Base-by-base conservation (phyloP, 37 sponge, comb jelly and placozoan species). In the Geodia barretti region DNA sequence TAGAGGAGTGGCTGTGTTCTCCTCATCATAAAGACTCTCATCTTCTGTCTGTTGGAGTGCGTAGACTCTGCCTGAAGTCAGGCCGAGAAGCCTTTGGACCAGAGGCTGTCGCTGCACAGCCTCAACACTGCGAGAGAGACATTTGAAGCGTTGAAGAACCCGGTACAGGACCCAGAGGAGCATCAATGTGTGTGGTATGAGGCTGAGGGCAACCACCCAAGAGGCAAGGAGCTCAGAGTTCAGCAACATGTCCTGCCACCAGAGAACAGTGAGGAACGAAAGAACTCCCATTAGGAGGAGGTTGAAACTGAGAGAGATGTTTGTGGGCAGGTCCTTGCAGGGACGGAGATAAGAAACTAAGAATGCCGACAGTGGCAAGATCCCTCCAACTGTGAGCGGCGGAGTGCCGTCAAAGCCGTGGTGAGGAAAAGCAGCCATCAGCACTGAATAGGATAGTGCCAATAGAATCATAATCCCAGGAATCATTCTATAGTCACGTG, bases 401-500 rank as follows among this genome's bases (percentile, higher is more conserved):
- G 14, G 54, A 47, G 14, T 17, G 11, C 54, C 54, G 14, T 14
- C 54, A 47, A 47, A 47, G 11, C 54, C 54, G 14, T 47, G 14
- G 54, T 47, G 54, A 14, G 54, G 54, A 47, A 47, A 14, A 47
- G 14, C 14, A 17, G 54, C 7, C 54, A 47, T 47, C 11, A 47
- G 14, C 11, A 47, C 11, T 47, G 54, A 47, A 47, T 17, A 47
- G 7, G 54, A 7, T 14, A 47, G 14, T 47, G 54, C 54, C 54
- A 47, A 47, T 17, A 47, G 14, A 17, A 47, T 17, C 14, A 47
- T 47, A 14, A 47, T 14, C 7, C 54, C 39, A 23, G 79, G 60
- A 64, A 78, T 20, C 39, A 36, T 41, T 35, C 79, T 5, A 0
- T 31, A 28, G 33, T 78, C 79, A 1, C 68, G 7, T 63, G 79